Evolutionary conservation across 1,140 invertebrate genomes (phyloP).

Genomic region (Lepidurus apus): DNA sequence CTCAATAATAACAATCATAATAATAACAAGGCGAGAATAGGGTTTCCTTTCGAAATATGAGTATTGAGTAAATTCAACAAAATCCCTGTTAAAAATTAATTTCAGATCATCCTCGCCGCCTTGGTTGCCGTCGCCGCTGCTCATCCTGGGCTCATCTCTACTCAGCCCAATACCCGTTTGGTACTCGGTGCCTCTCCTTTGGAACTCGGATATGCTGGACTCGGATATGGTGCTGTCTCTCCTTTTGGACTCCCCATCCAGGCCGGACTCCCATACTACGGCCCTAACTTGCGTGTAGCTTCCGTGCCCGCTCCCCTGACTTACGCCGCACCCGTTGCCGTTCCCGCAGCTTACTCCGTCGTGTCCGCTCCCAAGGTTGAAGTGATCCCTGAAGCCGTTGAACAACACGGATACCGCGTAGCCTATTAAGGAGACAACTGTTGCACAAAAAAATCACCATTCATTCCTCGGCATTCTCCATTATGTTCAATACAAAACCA

Average conservation of each 20-base stretch:
- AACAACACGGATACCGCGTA: constrained; percentile 48
- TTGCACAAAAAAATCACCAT: neutral
- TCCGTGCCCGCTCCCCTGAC: constrained; percentile 33
- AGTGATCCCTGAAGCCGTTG: constrained; percentile 45
- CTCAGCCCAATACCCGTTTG: too few relatives aligned
- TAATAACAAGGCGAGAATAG: too few relatives aligned
- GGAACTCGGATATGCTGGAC: neutral
- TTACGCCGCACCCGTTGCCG: constrained; percentile 37
- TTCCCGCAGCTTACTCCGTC: constrained; percentile 37
- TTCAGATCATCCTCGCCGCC: neutral
- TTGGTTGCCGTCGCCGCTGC: neutral
- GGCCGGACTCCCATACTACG: neutral
- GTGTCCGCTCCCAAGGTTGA: constrained; percentile 44
- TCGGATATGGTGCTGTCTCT: neutral
- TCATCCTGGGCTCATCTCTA: neutral
- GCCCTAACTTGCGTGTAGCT: neutral
- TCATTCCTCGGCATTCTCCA: neutral
- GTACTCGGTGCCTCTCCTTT: neutral
- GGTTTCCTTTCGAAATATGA: neutral
- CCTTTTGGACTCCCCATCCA: too few relatives aligned
- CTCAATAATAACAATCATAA: neutral
- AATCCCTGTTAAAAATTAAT: neutral
- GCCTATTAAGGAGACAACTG: constrained; percentile 38
- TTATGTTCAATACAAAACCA: neutral
- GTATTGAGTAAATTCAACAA: neutral